phyloP scores from a whole-genome alignment of 2,797 vertebrate species.

The Trichosurus vulpecula region DNA sequence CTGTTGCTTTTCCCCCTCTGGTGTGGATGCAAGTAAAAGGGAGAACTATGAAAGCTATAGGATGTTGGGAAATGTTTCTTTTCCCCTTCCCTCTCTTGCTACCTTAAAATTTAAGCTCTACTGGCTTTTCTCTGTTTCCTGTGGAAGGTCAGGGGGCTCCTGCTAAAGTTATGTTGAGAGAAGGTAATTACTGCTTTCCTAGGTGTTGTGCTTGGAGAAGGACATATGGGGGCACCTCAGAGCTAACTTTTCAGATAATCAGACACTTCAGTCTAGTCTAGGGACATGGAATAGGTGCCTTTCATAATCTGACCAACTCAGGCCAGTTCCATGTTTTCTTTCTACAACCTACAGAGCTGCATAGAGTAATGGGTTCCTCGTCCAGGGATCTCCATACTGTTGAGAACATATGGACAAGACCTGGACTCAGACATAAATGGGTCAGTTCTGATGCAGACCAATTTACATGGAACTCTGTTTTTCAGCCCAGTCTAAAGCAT shows the following conservation, averaged over 20 bases:
- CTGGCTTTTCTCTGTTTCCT: neutral
- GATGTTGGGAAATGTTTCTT: neutral
- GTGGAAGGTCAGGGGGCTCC: neutral
- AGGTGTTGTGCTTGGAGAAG: neutral
- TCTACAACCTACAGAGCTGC: no score
- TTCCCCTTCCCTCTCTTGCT: neutral
- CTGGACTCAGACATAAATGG: no score
- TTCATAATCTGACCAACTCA: no score
- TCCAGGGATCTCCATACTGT: no score
- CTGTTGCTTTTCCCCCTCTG: neutral
- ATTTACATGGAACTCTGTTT: no score
- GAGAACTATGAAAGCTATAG: neutral
- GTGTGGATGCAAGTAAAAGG: neutral
- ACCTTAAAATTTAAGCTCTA: neutral
- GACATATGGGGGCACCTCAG: neutral
- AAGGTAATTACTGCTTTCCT: neutral
- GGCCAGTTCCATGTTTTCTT: no score
- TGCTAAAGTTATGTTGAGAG: neutral
- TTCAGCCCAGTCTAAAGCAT: no score
- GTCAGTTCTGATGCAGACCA: no score
- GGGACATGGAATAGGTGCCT: neutral
- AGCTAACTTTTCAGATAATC: neutral
- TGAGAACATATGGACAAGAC: no score
- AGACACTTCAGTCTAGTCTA: neutral
- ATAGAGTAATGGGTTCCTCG: no score